Percentiles rank a stretch among this genome's conserved stretches.
phyloP scores from a whole-genome alignment of 2,888 invertebrate genomes.

The Merodon equestris region DNA sequence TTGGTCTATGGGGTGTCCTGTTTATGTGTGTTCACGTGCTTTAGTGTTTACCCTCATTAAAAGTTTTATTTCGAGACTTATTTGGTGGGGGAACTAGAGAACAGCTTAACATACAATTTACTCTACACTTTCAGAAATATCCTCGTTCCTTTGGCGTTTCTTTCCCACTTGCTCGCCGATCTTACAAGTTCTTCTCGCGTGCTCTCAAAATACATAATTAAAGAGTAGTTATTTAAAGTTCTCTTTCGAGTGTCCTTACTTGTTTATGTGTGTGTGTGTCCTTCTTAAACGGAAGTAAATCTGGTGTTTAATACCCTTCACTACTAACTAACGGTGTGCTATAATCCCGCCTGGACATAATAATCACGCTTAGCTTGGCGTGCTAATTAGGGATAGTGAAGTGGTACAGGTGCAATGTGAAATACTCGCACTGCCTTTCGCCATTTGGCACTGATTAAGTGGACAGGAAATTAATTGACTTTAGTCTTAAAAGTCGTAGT shows the following conservation, averaged over 20 bases:
- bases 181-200: not conserved
- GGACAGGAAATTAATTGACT: slow-evolving; percentile 41
- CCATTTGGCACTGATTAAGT: slow-evolving; percentile 32
- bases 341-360: slow-evolving; percentile 19
- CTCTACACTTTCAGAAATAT: slow-evolving; percentile 23
- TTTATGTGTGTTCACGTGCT: slow-evolving; percentile 13
- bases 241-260: slow-evolving; percentile 42
- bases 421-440: not conserved
- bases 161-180: not conserved
- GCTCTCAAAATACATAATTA: slow-evolving; percentile 49
- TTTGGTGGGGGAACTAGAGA: slow-evolving; percentile 11
- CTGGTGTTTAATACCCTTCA: slow-evolving; percentile 1
- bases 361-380: slow-evolving; percentile 33
- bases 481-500: slow-evolving; percentile 24
- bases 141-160: not conserved
- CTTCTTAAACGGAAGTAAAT: slow-evolving; percentile 12
- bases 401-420: slow-evolving; percentile 24
- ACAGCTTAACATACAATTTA: slow-evolving; percentile 42
- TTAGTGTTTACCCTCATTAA: slow-evolving; percentile 58
- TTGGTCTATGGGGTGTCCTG: too few relatives aligned
- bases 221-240: slow-evolving; percentile 56
- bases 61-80: slow-evolving; percentile 39
- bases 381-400: slow-evolving; percentile 38
- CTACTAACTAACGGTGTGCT: slow-evolving; percentile 2
- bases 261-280: too few relatives aligned